phyloP scores from a whole-genome alignment of 1,140 invertebrate genomes.

The Chelonus insularis region DNA sequence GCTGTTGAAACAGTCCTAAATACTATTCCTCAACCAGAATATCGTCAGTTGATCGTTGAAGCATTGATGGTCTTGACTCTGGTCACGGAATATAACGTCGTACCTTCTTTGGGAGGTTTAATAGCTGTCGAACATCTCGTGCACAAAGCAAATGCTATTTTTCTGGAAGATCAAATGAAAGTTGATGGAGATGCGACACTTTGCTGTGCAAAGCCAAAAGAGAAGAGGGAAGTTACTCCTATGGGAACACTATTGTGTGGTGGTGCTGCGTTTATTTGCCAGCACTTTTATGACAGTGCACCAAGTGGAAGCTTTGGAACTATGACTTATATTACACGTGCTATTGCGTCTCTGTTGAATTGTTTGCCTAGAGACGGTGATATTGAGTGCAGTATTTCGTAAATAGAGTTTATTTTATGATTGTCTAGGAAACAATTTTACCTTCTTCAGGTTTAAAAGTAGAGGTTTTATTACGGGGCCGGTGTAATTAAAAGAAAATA shows the following conservation, averaged over 20 bases:
- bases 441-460: too few relatives aligned
- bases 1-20: constrained; percentile 98
- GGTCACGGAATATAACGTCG: constrained; percentile 85
- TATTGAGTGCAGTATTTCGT: constrained; percentile 75
- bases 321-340: constrained; percentile 94
- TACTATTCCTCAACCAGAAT: constrained; percentile 96
- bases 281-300: constrained; percentile 97
- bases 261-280: constrained; percentile 92
- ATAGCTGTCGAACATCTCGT: constrained; percentile 93
- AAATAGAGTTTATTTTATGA: too few relatives aligned
- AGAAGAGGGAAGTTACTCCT: constrained; percentile 64
- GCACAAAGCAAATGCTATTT: constrained; percentile 91
- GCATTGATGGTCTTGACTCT: constrained; percentile 94
- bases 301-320: constrained; percentile 96
- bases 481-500: too few relatives aligned
- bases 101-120: constrained; percentile 73
- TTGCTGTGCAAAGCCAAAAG: constrained; percentile 81
- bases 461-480: too few relatives aligned
- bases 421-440: too few relatives aligned
- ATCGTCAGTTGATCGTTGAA: constrained; percentile 96
- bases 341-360: constrained; percentile 75
- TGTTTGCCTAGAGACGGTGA: constrained; percentile 76
- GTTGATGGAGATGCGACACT: constrained; percentile 87
- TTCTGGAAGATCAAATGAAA: constrained; percentile 89
- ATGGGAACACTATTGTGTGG: constrained; percentile 77